A percentile compares a stretch with the other conserved stretches of the same genome.
These are phyloP conservation scores for Zaprionus taronus DNA, from an alignment of 1,140 invertebrate species.

Conservation along the genomic window DNA sequence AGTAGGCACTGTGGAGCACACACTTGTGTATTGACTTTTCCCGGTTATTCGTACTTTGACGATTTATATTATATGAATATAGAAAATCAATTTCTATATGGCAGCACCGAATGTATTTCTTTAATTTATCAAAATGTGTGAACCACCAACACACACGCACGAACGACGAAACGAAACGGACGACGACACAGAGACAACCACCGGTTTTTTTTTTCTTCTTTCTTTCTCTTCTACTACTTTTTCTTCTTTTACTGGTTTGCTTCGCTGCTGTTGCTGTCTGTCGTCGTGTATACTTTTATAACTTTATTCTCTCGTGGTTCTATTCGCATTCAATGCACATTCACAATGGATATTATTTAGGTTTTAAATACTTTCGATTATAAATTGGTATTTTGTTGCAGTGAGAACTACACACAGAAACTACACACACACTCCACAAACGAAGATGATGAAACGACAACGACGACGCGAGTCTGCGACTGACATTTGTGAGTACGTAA, in stretches of 20 bases:
- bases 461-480: conserved; percentile 69
- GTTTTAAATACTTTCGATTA: conserved; percentile 30
- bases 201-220: conserved; percentile 72
- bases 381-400: conserved; percentile 47
- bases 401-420: conserved; percentile 43
- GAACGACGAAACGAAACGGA: conserved; percentile 39
- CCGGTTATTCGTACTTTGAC: conserved; percentile 16
- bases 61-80: conserved; percentile 21
- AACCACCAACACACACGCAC: conserved; percentile 60
- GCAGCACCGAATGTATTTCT: conserved; percentile 52
- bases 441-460: conserved; percentile 53
- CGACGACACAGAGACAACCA: conserved; percentile 70
- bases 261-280: conserved; percentile 51
- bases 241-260: conserved; percentile 51
- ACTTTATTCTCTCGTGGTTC: conserved; percentile 27
- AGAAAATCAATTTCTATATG: conserved; percentile 57
- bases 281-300: conserved; percentile 37
- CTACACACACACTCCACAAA: conserved; percentile 56
- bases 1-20: conserved; percentile 55
- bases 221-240: conserved; percentile 61
- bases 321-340: conserved; percentile 34
- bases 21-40: conserved; percentile 56
- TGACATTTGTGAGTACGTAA: conserved; percentile 63
- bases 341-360: conserved; percentile 16
- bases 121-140: conserved; percentile 62